phyloP scores from a whole-genome alignment of 1,140 invertebrate genomes.

The Anastatus disparis region DNA sequence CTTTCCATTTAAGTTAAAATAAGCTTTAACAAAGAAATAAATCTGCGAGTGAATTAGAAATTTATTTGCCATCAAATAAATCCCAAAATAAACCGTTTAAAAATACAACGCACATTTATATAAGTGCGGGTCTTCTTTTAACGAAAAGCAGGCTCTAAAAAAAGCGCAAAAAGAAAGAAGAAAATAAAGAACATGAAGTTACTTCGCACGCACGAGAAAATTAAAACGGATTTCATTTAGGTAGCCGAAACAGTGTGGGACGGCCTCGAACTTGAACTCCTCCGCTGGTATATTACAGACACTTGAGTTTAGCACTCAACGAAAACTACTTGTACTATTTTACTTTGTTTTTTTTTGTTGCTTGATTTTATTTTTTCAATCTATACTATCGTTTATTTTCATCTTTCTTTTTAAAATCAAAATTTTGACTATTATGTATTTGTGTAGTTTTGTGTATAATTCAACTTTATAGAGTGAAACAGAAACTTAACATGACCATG shows the following conservation, averaged over 20 bases:
- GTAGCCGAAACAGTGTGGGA: neutral
- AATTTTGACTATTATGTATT: too few species aligned
- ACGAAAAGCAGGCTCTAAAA: slow-evolving; percentile 22
- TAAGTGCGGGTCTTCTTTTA: slow-evolving; percentile 1
- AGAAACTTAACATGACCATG: too few species aligned
- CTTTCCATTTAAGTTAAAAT: too few species aligned
- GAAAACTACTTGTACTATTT: too few species aligned
- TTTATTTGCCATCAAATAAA: slow-evolving; percentile 23
- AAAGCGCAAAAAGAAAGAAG: too few species aligned
- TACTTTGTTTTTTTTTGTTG: too few species aligned
- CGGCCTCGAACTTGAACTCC: slow-evolving; percentile 41
- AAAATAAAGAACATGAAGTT: neutral
- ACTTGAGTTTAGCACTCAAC: slow-evolving; percentile 36
- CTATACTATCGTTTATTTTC: too few species aligned
- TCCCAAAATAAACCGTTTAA: slow-evolving; percentile 16
- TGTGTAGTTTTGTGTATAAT: too few species aligned
- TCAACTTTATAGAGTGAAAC: too few species aligned
- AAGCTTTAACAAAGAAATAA: neutral
- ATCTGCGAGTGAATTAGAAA: slow-evolving; percentile 3
- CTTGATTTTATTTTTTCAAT: too few species aligned
- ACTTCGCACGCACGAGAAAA: slow-evolving; percentile 24
- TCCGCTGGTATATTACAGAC: slow-evolving; percentile 24
- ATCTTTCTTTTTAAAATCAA: too few species aligned
- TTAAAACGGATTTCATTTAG: slow-evolving; percentile 39
- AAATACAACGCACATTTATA: neutral